Evolutionary conservation across 2,113 vertebrate genomes (phyloP), one percentile per base, ranked within the genome.

Genomic region (Pavo muticus): DNA sequence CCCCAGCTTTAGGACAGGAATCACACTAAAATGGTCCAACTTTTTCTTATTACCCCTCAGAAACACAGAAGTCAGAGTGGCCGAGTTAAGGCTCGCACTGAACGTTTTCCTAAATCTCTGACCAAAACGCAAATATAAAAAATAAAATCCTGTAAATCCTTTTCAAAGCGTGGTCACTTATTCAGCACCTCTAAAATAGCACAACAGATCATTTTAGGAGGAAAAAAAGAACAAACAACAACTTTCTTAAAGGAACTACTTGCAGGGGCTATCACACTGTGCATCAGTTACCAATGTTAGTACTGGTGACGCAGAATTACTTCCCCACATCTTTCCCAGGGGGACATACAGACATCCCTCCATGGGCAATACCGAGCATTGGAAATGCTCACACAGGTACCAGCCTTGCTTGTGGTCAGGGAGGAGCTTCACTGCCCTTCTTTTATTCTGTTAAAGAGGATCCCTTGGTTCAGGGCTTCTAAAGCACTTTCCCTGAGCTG

Each of bases 311-410:
- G n/a, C 70, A 87, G 29, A 42, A 73, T 67, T 57, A 59, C 10
- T 68, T 83, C 59, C 45, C 67, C 52, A 57, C 16, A 50, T 29
- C 50, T 40, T 52, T 39, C 42, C 72, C 56, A 64, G 24, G 18
- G 1, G 0, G 35, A 54, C 47, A 40, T 8, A 24, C 0, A 0
- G 37, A 48, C 44, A 40, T 13, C 15, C 42, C 12, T 90, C 32
- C 23, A 10, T 1, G 3, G 2, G 79, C 52, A 75, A 12, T 32
- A 70, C 1, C 0, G 4, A 57, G 27, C 57, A 27, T 0, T 23
- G 50, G 60, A 86, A 80, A 57, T 44, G 29, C 37, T 83, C 72
- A 71, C 19, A 8, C 17, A 30, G 16, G 37, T 76, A 68, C 50
- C 50, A 80, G 9, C 8, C 14, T 4, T 30, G 44, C 45, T 67